Evolutionary conservation across 2,888 invertebrate genomes (phyloP), one percentile per base, ranked within the genome.

Genomic region (Tenthredo amoena): DNA sequence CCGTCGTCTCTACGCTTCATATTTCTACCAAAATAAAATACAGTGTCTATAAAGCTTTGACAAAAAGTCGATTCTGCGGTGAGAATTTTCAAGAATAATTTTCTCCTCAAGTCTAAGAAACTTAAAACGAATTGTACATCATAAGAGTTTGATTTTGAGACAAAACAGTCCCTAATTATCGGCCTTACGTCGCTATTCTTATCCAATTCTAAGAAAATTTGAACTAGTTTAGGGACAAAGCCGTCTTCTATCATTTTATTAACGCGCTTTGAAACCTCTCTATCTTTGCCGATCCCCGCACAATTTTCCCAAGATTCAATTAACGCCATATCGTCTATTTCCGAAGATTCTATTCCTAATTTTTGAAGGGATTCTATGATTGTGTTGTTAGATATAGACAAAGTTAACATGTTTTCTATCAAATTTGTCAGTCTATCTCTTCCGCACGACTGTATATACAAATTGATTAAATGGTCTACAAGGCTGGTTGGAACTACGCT

Each of bases 21-120:
- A 90, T 93, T 94, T 58, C 94, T 92, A 34, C 94, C 94, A 85
- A 94, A 91, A 87, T 94, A 94, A 86, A 94, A 93, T 82, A 95
- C 88, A 87, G 94, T 94, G 89, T 94, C 94, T 26, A 94, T 88
- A 50, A 95, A 90, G 76, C 91, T 91, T 55, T 91, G 89, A 37
- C 93, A 90, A 90, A 95, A 94, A n/a, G 91, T 90, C 4, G 88
- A 79, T 89, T 91, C 90, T 65, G 91, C 90, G 37, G 87, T 82
- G 87, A 94, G 93, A 18, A 94, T 89, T 81, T 88, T 87, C 6
- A 90, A 85, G 86, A 95, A 86, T 84, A 90, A 71, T 72, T 90
- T 89, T 81, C 88, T 88, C 85, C 94, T 90, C 9, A 93, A 86
- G 84, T 91, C 88, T 83, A 89, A 91, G 26, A 94, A 90, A 34